phyloP scores from a whole-genome alignment of 1,140 invertebrate species.

The Uloborus diversus region DNA sequence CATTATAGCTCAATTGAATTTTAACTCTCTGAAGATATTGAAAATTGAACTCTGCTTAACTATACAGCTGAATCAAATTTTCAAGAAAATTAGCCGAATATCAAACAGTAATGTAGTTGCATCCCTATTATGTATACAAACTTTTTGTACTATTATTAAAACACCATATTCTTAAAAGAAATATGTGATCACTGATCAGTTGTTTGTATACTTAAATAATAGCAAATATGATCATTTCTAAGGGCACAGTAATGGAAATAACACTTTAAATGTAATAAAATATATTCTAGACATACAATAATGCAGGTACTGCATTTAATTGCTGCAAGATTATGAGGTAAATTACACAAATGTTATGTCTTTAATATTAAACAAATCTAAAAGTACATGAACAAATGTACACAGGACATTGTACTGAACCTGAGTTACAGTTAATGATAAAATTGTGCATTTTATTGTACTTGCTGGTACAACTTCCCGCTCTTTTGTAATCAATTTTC shows the following conservation, averaged over 20 bases:
- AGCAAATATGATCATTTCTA: no score
- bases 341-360: constrained; percentile 25
- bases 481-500: neutral
- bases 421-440: constrained; percentile 50
- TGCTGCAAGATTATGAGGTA: constrained; percentile 37
- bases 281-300: constrained; percentile 21
- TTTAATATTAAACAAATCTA: constrained; percentile 45
- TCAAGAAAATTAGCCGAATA: no score
- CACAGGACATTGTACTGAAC: constrained; percentile 47
- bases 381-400: constrained; percentile 55
- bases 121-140: no score
- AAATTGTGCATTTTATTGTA: constrained; percentile 51
- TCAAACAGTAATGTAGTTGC: no score
- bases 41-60: no score
- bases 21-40: no score
- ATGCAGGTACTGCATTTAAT: constrained; percentile 41
- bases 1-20: no score
- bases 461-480: neutral
- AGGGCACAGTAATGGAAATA: neutral
- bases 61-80: no score
- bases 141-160: no score
- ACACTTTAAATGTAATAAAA: neutral
- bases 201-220: no score
- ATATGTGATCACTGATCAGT: no score
- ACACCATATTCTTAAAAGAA: no score